Conservation (phyloP, 2,113 vertebrate genomes). For the Psilopogon haemacephalus region DNA sequence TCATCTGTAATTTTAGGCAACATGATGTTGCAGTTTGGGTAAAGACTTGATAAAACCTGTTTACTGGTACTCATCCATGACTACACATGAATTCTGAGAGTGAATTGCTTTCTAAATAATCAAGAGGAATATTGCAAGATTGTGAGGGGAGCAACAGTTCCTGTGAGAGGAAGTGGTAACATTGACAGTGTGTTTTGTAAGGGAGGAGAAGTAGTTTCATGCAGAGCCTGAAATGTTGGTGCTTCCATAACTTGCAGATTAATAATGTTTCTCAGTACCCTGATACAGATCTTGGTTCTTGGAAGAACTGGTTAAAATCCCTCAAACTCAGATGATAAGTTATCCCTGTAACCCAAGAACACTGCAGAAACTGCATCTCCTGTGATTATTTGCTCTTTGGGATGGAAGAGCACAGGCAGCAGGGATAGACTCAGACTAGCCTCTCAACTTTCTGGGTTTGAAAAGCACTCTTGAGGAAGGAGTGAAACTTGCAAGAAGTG, state of each 20-base stretch:
- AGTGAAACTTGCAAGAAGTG: neutral
- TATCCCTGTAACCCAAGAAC: neutral
- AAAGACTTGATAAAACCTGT: neutral
- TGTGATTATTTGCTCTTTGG: neutral
- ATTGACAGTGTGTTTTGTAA: neutral
- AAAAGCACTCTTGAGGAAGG: neutral
- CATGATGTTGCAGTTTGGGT: neutral
- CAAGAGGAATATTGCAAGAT: neutral
- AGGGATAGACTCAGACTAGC: neutral
- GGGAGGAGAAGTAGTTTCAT: neutral
- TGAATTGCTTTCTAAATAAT: neutral
- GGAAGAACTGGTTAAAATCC: neutral
- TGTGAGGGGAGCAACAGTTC: neutral
- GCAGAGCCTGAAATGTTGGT: neutral
- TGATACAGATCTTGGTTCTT: neutral
- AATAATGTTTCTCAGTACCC: neutral
- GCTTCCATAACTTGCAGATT: neutral
- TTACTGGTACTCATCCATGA: neutral
- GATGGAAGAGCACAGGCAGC: neutral
- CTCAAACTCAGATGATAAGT: neutral
- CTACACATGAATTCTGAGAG: neutral
- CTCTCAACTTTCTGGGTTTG: neutral
- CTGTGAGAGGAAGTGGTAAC: neutral
- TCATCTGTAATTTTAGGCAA: neutral
- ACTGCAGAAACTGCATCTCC: neutral